Evolutionary conservation across 2,888 invertebrate genomes (phyloP).

Genomic region (Latrodectus hesperus): DNA sequence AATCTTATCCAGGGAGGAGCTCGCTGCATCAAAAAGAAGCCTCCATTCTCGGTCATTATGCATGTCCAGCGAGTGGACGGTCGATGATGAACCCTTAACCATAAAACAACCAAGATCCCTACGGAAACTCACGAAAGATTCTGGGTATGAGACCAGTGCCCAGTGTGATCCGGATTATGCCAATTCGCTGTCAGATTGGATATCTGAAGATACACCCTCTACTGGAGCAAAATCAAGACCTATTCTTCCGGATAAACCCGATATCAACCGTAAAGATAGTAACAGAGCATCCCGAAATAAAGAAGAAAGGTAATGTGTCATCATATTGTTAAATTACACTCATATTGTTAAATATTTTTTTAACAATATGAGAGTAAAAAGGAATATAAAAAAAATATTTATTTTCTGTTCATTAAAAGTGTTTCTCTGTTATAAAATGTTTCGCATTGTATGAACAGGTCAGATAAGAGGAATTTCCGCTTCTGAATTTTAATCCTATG

Average conservation of each 20-base stretch:
- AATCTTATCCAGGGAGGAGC: slow-evolving; percentile 13
- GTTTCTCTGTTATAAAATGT: too few species aligned
- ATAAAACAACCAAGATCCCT: slow-evolving; percentile 47
- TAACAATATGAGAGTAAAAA: too few species aligned
- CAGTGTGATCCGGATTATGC: slow-evolving; percentile 68
- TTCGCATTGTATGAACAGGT: too few species aligned
- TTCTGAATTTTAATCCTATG: too few species aligned
- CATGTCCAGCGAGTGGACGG: slow-evolving; percentile 43
- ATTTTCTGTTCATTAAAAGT: too few species aligned
- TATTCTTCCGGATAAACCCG: slow-evolving; percentile 28
- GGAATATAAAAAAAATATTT: too few species aligned
- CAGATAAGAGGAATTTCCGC: too few species aligned
- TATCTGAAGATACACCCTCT: slow-evolving; percentile 38
- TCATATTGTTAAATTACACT: too few species aligned
- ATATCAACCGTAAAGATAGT: slow-evolving; percentile 9
- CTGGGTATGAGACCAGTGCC: slow-evolving; percentile 68
- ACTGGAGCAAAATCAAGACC: background rate
- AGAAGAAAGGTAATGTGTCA: slow-evolving; percentile 21
- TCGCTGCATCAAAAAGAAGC: slow-evolving; percentile 36
- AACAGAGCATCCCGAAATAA: background rate
- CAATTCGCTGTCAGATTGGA: slow-evolving; percentile 65
- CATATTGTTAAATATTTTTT: too few species aligned
- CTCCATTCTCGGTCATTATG: slow-evolving; percentile 59
- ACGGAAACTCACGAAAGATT: slow-evolving; percentile 66
- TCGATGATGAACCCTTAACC: slow-evolving; percentile 7